Percentiles rank a stretch among this genome's conserved stretches.
phyloP scores from a whole-genome alignment of 2,888 invertebrate species.

The Trichogramma evanescens region DNA sequence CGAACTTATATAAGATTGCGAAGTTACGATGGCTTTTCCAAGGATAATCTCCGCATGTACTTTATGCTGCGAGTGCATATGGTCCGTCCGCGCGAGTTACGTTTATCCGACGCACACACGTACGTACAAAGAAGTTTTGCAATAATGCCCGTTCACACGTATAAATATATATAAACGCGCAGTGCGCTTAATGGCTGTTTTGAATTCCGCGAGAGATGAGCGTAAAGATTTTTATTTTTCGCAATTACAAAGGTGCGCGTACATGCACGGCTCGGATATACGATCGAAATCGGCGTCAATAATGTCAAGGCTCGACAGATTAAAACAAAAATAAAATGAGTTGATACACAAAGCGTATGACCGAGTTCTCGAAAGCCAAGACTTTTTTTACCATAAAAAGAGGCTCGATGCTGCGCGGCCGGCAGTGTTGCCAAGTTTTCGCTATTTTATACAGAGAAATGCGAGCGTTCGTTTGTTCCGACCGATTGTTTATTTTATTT shows the following conservation, averaged over 20 bases:
- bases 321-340: background rate
- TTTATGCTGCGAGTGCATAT: too few relatives aligned
- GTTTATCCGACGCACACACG: conserved; percentile 1
- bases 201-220: conserved; percentile 12
- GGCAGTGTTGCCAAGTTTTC: conserved; percentile 16
- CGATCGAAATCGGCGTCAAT: background rate
- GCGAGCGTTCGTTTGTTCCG: too few relatives aligned
- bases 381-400: too few relatives aligned
- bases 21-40: conserved; percentile 14
- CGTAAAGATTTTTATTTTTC: background rate
- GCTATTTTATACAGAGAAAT: background rate
- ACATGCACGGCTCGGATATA: background rate
- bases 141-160: background rate
- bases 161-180: too few relatives aligned
- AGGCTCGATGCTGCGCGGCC: background rate
- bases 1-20: conserved; percentile 18
- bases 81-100: too few relatives aligned
- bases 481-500: too few relatives aligned
- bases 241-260: background rate
- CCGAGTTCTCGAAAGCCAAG: too few relatives aligned
- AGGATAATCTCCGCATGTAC: conserved; percentile 5
- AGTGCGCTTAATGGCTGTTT: conserved; percentile 10
- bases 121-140: background rate
- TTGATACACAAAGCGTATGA: too few relatives aligned
- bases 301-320: conserved; percentile 3